Evolutionary conservation across 2,888 invertebrate genomes (phyloP).

Genomic region (Diplolepis rosae): DNA sequence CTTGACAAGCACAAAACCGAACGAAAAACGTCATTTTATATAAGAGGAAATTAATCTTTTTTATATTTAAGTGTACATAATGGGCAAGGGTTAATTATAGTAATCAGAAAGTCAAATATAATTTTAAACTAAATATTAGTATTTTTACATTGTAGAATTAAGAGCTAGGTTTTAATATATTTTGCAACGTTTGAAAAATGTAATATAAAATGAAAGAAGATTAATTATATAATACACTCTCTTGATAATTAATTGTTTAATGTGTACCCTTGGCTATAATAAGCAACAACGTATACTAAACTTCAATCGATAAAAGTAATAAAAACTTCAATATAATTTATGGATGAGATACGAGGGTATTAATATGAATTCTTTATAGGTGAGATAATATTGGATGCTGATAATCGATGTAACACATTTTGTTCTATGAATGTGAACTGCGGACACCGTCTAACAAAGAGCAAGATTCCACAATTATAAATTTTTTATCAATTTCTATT

Average conservation of each 20-base stretch:
- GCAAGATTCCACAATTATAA: neutral
- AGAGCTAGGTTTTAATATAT: no score
- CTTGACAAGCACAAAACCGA: neutral
- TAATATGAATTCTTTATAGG: slow-evolving; percentile 12
- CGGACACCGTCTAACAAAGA: neutral
- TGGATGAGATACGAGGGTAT: neutral
- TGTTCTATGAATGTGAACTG: slow-evolving; percentile 14
- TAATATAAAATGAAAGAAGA: no score
- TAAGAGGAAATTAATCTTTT: neutral
- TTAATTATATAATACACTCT: no score
- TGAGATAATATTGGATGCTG: slow-evolving; percentile 9
- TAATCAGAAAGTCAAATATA: no score
- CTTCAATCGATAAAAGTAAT: slow-evolving; percentile 3
- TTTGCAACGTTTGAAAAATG: no score
- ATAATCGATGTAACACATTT: slow-evolving; percentile 5
- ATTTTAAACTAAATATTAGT: no score
- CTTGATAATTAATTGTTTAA: no score
- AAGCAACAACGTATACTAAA: neutral
- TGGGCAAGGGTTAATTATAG: no score
- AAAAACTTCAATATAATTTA: slow-evolving; percentile 11
- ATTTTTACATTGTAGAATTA: no score
- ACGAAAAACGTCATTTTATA: neutral
- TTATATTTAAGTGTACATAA: no score
- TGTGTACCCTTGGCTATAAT: neutral
- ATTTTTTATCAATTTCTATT: neutral